Evolutionary conservation across 2,113 vertebrate species (phyloP).

Genomic region (Pheucticus melanocephalus): DNA sequence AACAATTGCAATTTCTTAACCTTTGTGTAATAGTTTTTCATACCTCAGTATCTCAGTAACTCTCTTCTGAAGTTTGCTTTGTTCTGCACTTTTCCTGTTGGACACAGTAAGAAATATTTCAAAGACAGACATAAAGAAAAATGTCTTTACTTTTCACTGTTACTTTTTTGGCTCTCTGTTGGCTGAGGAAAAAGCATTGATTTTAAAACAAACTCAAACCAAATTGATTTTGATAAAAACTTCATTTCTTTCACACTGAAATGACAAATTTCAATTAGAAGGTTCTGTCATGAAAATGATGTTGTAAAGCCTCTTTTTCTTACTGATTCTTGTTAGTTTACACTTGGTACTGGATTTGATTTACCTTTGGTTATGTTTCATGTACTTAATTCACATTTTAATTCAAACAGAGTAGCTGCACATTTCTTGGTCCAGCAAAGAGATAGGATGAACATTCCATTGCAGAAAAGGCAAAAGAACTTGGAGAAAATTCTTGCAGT

Average conservation of each 20-base stretch:
- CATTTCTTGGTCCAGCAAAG: not conserved
- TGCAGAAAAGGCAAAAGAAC: not conserved
- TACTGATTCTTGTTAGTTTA: not conserved
- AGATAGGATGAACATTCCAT: not conserved
- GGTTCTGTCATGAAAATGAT: not conserved
- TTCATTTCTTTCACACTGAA: not conserved
- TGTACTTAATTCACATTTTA: not conserved
- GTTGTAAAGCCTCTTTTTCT: not conserved
- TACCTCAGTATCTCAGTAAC: not conserved
- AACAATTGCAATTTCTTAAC: not conserved
- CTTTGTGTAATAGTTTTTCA: not conserved
- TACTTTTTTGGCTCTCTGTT: not conserved
- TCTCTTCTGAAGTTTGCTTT: not conserved
- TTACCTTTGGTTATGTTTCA: not conserved
- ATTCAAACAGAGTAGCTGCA: not conserved
- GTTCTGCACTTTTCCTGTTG: not conserved
- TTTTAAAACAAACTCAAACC: not conserved
- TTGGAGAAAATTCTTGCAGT: not conserved
- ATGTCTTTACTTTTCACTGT: not conserved
- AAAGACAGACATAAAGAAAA: not conserved
- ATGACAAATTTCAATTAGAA: not conserved
- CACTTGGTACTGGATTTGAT: not conserved
- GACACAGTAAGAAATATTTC: not conserved
- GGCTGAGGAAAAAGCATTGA: not conserved
- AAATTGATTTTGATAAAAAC: not conserved